Base-by-base conservation (phyloP, 2,888 invertebrate species). In the Melieria omissa region DNA sequence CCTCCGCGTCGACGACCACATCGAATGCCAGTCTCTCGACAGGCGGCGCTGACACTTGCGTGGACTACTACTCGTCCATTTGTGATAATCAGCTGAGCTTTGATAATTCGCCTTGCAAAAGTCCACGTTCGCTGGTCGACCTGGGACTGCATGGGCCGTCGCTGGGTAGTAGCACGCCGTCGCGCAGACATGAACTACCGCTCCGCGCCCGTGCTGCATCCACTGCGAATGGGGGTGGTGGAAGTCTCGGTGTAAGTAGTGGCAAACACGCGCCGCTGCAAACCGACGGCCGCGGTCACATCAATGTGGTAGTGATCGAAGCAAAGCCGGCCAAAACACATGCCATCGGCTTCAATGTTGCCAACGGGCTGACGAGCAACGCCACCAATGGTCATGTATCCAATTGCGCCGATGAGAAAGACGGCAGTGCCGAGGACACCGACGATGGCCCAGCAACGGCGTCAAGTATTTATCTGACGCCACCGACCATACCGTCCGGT, bases 51-150 rank as follows among this genome's bases (percentile, higher is more conserved):
- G 77, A 77, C 70, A 71, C 75, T 41, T 79, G 78, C 71, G 82
- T 79, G 74, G 83, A 83, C 75, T 82, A 79, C 73, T 84, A 84
- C 78, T 84, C 83, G 74, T 80, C 80, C 63, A 80, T 83, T 76
- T 84, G 84, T 82, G 84, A 85, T 80, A 83, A 82, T 72, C 82
- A 84, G 76, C 76, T 84, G 74, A 84, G 83, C 78, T 83, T 80
- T 73, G 82, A 83, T 70, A 81, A 82, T 71, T 84, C 84, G 68
- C 82, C 83, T 47, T 80, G 80, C 73, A 84, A 84, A 78, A 83
- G 82, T 79, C 80, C 81, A 69, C 80, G 80, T 62, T 79, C 79
- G 60, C 75, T 79, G 73, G 76, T 77, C 70, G 80, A 77, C 72
- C 78, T 79, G 76, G 71, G 70, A 72, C 73, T 76, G 75, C 73